These are phyloP conservation scores for Ostrea edulis DNA, from an alignment of 1,140 invertebrate genomes.

Conservation along the genomic window DNA sequence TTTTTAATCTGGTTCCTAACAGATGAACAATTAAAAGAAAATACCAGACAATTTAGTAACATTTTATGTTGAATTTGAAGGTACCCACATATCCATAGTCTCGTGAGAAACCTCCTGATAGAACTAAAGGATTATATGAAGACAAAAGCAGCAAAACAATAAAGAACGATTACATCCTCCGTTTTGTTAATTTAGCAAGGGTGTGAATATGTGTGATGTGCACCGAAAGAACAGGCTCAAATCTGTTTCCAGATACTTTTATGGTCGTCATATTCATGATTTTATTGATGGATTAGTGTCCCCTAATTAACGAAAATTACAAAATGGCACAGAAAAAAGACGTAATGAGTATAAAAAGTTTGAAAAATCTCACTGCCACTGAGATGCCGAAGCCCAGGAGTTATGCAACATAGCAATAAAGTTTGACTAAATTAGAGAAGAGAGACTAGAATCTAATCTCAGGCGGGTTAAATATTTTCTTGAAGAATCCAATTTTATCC, in stretches of 20 bases:
- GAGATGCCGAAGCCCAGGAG: background rate
- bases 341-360: slow-evolving; percentile 36
- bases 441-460: slow-evolving; percentile 37
- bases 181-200: background rate
- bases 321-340: slow-evolving; percentile 11
- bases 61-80: background rate
- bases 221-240: slow-evolving; percentile 8
- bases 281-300: slow-evolving; percentile 21
- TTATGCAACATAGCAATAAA: slow-evolving; percentile 30
- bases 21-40: no score
- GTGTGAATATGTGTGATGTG: background rate
- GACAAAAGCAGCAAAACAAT: slow-evolving; percentile 2
- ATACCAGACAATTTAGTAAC: no score
- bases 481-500: slow-evolving; percentile 39
- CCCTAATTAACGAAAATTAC: slow-evolving; percentile 29
- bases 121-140: background rate
- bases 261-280: slow-evolving; percentile 34
- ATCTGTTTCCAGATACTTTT: slow-evolving; percentile 32
- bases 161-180: background rate
- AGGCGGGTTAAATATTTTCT: slow-evolving; percentile 45
- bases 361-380: slow-evolving; percentile 34
- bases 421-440: slow-evolving; percentile 20
- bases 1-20: no score
- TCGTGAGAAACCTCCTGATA: slow-evolving; percentile 2
- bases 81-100: slow-evolving; percentile 4